A percentile compares a stretch with the other conserved stretches of the same genome.
These are phyloP conservation scores for Lamprologus tigripictilis DNA, from an alignment of 2,113 vertebrate species.

Conservation along the genomic window DNA sequence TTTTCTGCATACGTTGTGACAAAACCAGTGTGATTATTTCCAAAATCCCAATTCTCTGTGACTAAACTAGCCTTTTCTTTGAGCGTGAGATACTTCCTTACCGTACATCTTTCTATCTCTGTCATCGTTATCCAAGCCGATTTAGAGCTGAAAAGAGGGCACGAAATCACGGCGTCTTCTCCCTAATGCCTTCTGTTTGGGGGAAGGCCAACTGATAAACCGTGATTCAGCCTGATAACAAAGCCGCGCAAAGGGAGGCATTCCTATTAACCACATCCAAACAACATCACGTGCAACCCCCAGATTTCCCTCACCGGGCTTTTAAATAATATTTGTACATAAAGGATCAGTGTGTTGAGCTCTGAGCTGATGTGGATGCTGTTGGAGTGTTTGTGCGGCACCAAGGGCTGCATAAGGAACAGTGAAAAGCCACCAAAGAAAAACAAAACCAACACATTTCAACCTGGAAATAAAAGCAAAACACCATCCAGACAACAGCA, in stretches of 20 bases:
- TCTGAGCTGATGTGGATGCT: neutral
- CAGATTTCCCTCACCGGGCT: neutral
- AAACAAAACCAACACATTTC: neutral
- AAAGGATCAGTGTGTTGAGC: neutral
- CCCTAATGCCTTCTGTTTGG: neutral
- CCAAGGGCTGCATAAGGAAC: neutral
- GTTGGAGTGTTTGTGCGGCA: neutral
- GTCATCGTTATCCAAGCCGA: neutral
- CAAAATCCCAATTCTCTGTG: neutral
- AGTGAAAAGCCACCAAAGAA: neutral
- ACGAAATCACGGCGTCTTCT: neutral
- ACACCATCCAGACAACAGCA: neutral
- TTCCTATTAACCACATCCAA: constrained; percentile 20
- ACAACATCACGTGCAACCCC: neutral
- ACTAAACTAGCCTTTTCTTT: neutral
- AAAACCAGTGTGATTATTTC: neutral
- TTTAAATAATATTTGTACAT: neutral
- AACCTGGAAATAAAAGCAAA: neutral
- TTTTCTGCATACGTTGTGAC: neutral
- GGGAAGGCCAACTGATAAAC: constrained; percentile 3
- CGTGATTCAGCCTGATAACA: constrained; percentile 1
- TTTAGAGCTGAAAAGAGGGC: neutral
- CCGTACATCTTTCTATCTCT: neutral
- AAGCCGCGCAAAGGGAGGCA: neutral
- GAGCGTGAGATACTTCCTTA: neutral